Evolutionary conservation across 1,140 invertebrate genomes (phyloP).

Genomic region (Aphaenogaster ashmeadi): DNA sequence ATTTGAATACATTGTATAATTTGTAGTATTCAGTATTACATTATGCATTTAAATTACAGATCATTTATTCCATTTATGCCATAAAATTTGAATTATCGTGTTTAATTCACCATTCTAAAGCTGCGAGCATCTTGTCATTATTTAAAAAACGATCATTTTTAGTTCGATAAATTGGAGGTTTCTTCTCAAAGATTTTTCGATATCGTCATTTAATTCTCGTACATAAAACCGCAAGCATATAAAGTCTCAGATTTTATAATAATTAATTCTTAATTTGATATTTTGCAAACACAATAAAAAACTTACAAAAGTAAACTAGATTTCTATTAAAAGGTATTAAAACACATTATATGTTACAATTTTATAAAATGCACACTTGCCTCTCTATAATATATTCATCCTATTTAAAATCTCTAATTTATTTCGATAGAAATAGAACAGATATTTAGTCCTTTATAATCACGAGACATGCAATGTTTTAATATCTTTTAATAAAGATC

Average conservation of each 20-base stretch:
- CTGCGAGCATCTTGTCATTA: neutral
- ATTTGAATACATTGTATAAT: neutral
- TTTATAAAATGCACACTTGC: no score
- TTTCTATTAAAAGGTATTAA: no score
- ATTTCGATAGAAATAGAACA: neutral
- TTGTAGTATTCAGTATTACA: neutral
- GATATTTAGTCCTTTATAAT: neutral
- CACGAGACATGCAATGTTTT: neutral
- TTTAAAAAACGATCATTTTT: neutral
- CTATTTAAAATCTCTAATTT: neutral
- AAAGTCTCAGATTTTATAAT: neutral
- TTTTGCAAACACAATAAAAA: no score
- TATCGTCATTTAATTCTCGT: neutral
- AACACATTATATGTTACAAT: no score
- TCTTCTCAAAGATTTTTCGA: neutral
- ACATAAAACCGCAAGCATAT: neutral
- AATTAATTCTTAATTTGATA: no score
- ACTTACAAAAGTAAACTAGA: no score
- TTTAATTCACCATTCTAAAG: neutral
- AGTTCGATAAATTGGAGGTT: neutral
- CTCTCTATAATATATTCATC: no score
- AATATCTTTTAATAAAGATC: slow-evolving; percentile 11
- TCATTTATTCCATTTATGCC: neutral
- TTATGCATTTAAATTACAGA: neutral
- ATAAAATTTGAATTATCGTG: neutral